A percentile compares a stretch with the other conserved stretches of the same genome.
These are phyloP conservation scores for Acrossocheilus fasciatus DNA, from an alignment of 2,797 vertebrate species.

Conservation along the genomic window DNA sequence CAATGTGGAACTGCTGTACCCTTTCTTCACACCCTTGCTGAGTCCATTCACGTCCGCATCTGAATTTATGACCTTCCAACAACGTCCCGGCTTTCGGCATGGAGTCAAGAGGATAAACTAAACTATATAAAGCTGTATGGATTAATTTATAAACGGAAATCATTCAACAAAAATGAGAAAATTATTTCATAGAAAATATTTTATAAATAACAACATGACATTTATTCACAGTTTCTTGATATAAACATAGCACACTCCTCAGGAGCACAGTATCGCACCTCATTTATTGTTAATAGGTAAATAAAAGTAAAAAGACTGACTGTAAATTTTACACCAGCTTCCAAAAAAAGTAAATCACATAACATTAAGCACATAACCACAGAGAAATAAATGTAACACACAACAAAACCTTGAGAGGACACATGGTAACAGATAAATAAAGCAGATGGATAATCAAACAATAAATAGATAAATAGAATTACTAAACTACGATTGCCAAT, in stretches of 20 bases:
- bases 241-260: constrained; percentile 37
- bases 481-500: constrained; percentile 78
- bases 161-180: constrained; percentile 67
- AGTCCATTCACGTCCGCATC: constrained; percentile 79
- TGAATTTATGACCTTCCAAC: constrained; percentile 74
- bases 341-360: constrained; percentile 65
- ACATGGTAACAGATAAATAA: constrained; percentile 65
- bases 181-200: constrained; percentile 75
- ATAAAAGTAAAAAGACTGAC: constrained; percentile 57
- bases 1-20: constrained; percentile 75
- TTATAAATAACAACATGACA: constrained; percentile 70
- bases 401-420: constrained; percentile 66
- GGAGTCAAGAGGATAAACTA: constrained; percentile 68
- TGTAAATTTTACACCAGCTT: constrained; percentile 54
- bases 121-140: constrained; percentile 67
- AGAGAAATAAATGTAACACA: constrained; percentile 53
- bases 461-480: constrained; percentile 77
- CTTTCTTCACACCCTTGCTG: constrained; percentile 80
- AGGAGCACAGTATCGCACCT: constrained; percentile 24
- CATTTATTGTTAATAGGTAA: constrained; percentile 18
- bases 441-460: constrained; percentile 66
- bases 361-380: constrained; percentile 66
- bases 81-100: constrained; percentile 61
- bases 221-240: constrained; percentile 64
- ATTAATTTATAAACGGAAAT: constrained; percentile 67